phyloP scores from a whole-genome alignment of 2,113 vertebrate species.

The Phocoena phocoena region DNA sequence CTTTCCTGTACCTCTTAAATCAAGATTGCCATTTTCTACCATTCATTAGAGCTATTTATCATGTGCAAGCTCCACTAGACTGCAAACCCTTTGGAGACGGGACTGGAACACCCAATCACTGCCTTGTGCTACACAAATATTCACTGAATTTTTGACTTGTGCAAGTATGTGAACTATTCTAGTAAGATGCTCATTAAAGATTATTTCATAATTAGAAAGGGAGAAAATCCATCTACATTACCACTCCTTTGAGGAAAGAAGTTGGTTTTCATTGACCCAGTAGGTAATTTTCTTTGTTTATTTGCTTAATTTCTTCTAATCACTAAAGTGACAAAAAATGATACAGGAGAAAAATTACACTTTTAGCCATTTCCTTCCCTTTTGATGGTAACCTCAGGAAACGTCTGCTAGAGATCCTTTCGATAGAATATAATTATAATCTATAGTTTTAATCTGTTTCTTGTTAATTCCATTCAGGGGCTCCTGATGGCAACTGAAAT shows the following conservation, averaged over 20 bases:
- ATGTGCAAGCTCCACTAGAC: background rate
- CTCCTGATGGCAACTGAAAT: constrained; percentile 38
- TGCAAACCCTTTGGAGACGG: background rate
- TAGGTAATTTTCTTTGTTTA: constrained; percentile 37
- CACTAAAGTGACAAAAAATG: constrained; percentile 12
- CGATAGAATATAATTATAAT: constrained; percentile 50
- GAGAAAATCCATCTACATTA: background rate
- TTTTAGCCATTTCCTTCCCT: background rate
- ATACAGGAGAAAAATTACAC: constrained; percentile 56
- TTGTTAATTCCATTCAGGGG: constrained; percentile 51
- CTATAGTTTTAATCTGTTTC: constrained; percentile 67
- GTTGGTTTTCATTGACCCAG: constrained; percentile 31
- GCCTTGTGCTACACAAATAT: background rate
- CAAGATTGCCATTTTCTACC: background rate
- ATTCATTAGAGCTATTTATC: background rate
- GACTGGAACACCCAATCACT: background rate
- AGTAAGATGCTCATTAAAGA: constrained; percentile 35
- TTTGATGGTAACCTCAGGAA: constrained; percentile 57
- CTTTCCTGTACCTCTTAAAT: background rate
- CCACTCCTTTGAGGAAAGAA: constrained; percentile 31
- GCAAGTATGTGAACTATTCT: constrained; percentile 24
- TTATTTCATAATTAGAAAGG: constrained; percentile 54
- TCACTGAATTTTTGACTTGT: background rate
- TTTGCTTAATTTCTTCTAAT: constrained; percentile 59
- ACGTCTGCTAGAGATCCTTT: constrained; percentile 44